Evolutionary conservation across 2,113 vertebrate genomes (phyloP), one percentile per base, ranked within the genome.

Genomic region (Sisor rabdophorus): DNA sequence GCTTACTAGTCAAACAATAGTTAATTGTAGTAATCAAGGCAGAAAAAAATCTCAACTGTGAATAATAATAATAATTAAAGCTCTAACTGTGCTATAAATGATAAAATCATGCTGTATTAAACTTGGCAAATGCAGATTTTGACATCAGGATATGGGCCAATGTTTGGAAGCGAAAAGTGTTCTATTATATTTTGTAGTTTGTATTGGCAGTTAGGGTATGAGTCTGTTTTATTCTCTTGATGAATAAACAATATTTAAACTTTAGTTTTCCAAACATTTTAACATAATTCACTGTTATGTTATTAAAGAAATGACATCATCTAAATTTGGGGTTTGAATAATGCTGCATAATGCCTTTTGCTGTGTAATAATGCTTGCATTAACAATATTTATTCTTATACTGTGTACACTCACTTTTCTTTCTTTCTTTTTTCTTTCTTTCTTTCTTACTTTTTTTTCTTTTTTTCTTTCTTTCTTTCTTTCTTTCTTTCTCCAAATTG

Each of bases 271-370:
- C 74, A 71, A 75, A 80, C 72, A 71, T 63, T 69, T 81, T 67
- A 36, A 59, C 16, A 70, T 28, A 4, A 11, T 22, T 65, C 22
- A 72, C 30, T 68, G 59, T 20, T 69, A 36, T 36, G n/a, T n/a
- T n/a, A n/a, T n/a, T n/a, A n/a, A n/a, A n/a, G 30, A 53, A 48
- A 40, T 79, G 72, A 83, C 64, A 82, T 80, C 67, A 81, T 71
- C 65, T 81, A 64, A 74, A 61, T 80, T 71, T 55, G 53, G 60
- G 55, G 44, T 52, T 75, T 32, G 74, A 82, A 74, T 44, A 44
- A 44, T 44, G 40, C 40, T 44, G 55, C 40, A 71, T 48, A 76
- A 63, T 78, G 5, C 40, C 50, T 56, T 76, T 75, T 79, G 54
- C 77, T 40, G 26, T 75, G 67, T 13, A 64, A 79, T 75, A 53